Evolutionary conservation across 2,888 invertebrate species (phyloP).

Genomic region (Ferrisia virgata): DNA sequence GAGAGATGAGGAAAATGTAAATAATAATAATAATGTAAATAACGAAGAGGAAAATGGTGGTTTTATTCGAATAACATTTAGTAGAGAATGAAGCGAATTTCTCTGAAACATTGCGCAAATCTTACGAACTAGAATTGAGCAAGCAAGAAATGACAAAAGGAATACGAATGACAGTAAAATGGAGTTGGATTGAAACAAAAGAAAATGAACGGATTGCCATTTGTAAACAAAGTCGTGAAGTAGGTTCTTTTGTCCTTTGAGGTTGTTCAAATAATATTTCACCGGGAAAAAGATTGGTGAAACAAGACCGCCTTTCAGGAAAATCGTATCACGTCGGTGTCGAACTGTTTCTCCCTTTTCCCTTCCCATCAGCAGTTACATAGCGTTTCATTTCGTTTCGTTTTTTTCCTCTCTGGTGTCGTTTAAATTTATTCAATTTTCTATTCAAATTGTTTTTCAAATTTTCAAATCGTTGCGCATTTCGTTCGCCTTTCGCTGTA

Average conservation of each 20-base stretch:
- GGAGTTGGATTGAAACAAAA: conserved; percentile 36
- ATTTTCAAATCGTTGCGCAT: background rate
- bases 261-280: conserved; percentile 40
- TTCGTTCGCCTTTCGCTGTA: background rate
- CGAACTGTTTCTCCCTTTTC: background rate
- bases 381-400: background rate
- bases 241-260: conserved; percentile 34
- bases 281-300: conserved; percentile 32
- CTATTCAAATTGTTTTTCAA: background rate
- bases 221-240: conserved; percentile 40
- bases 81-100: conserved; percentile 33
- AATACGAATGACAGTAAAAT: conserved; percentile 42
- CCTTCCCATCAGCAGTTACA: background rate
- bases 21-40: conserved; percentile 44
- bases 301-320: conserved; percentile 29
- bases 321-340: conserved; percentile 20
- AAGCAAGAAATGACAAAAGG: conserved; percentile 24
- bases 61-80: conserved; percentile 44
- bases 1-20: conserved; percentile 41
- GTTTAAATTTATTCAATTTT: background rate
- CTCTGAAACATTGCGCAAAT: background rate
- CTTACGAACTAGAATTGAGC: background rate
- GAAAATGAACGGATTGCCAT: conserved; percentile 43
- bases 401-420: background rate
- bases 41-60: conserved; percentile 45